Evolutionary conservation across 2,797 vertebrate species (phyloP), one percentile per base, ranked within the genome.

Genomic region (Furcifer pardalis): DNA sequence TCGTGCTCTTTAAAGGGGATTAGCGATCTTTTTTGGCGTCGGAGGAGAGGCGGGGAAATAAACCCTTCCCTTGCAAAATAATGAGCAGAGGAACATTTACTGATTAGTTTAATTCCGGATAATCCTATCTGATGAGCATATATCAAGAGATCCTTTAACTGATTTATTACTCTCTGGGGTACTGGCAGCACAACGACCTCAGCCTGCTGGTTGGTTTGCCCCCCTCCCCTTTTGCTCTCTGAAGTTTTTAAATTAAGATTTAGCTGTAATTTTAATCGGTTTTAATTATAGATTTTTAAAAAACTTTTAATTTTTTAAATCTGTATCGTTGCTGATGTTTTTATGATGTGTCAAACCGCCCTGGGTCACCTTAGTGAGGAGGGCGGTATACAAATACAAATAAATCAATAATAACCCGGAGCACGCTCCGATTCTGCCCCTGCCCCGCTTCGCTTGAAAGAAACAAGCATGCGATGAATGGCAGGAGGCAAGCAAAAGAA

Each of bases 91-190:
- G 96, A 97, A 95, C 95, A 96, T 97, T 96, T 95, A 95, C 96
- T 97, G 95, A 97, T 97, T 97, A 96, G 95, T 96, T 95, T 97
- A 97, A 97, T 96, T 95, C 95, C 84, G 86, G 94, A 95, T 97
- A 95, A 97, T 96, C 95, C 95, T 89, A 95, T 94, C 89, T 96
- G 96, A 96, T 96, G 96, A 97, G 92, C 94, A 84, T 89, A 86
- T 93, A 95, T 94, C 93, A 89, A 88, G 94, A 95, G 91, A 95
- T 92, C 90, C 92, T 91, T 94, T 95, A 94, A 95, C 84, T 89
- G 93, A 95, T 93, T 94, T 94, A 94, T 88, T 94, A 90, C 81
- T 88, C 7, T 17, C n/a, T n/a, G n/a, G n/a, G n/a, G n/a, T n/a
- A n/a, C n/a, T n/a, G n/a, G n/a, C n/a, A n/a, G n/a, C n/a, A n/a